These are phyloP conservation scores for Heliocidaris tuberculata DNA, from an alignment of 35 echinoderm and acorn worm genomes.

Conservation along the genomic window DNA sequence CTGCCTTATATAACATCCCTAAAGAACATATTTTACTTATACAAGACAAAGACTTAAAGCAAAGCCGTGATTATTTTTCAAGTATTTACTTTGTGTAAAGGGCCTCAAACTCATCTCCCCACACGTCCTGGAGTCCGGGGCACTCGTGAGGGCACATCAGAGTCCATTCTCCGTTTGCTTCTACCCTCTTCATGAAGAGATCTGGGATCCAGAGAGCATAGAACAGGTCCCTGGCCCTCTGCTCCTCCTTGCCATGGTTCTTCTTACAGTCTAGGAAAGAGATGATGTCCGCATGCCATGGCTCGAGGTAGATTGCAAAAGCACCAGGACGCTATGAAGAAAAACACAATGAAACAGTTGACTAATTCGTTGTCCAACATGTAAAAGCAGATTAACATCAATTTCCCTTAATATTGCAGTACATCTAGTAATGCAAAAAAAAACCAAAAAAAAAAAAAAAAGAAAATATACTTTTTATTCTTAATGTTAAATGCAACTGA, in stretches of 20 bases:
- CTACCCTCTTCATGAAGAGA: slow-evolving; percentile 93
- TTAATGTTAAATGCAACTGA: no score
- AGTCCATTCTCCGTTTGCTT: slow-evolving; percentile 78
- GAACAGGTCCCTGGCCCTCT: slow-evolving; percentile 91
- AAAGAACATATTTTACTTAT: no score
- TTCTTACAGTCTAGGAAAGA: slow-evolving; percentile 96
- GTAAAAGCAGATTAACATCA: background rate
- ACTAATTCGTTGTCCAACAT: no score
- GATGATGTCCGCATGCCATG: slow-evolving; percentile 97
- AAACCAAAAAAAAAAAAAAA: no score
- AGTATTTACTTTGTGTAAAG: slow-evolving; percentile 77
- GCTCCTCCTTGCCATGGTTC: slow-evolving; percentile 95
- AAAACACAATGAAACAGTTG: background rate
- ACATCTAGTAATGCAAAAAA: no score
- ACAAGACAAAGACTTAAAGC: no score
- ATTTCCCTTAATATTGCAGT: no score
- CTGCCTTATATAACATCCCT: no score
- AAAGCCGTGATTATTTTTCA: background rate
- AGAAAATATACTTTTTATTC: no score
- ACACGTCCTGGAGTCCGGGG: slow-evolving; percentile 72
- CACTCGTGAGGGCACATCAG: slow-evolving; percentile 98
- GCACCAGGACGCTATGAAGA: slow-evolving; percentile 84
- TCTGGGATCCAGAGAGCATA: slow-evolving; percentile 96
- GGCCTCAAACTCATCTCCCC: slow-evolving; percentile 85
- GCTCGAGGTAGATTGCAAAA: slow-evolving; percentile 96